phyloP scores from a whole-genome alignment of 2,888 invertebrate genomes.

The Subacronicta megacephala region DNA sequence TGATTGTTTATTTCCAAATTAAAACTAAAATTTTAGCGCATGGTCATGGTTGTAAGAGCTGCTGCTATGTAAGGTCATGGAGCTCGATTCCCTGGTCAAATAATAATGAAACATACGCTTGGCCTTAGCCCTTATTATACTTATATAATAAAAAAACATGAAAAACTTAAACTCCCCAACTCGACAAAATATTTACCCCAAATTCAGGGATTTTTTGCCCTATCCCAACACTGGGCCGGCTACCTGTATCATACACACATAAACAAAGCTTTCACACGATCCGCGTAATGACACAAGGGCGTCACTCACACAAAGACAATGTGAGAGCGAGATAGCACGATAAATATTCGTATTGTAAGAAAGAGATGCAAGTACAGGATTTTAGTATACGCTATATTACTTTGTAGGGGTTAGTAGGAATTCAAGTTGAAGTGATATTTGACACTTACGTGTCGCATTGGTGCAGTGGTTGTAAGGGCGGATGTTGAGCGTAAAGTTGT shows the following conservation, averaged over 20 bases:
- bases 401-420: constrained; percentile 37
- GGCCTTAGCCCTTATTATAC: too few species aligned
- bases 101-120: too few species aligned
- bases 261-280: constrained; percentile 66
- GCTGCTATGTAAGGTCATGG: too few species aligned
- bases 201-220: constrained; percentile 32
- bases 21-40: too few species aligned
- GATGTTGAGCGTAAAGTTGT: not conserved
- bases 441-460: constrained; percentile 5
- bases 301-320: constrained; percentile 56
- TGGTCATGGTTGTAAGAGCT: too few species aligned
- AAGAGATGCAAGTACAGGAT: constrained; percentile 41
- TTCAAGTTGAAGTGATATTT: constrained; percentile 23
- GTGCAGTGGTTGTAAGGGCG: not conserved
- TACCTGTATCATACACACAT: constrained; percentile 73
- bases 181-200: constrained; percentile 27
- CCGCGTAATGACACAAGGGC: constrained; percentile 61
- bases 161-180: not conserved
- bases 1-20: too few species aligned
- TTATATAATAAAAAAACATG: too few species aligned
- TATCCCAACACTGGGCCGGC: constrained; percentile 36
- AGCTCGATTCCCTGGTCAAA: too few species aligned
- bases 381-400: constrained; percentile 19
- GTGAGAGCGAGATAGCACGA: constrained; percentile 29
- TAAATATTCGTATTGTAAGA: not conserved